Percentiles rank a stretch among this genome's conserved stretches.
phyloP scores from a whole-genome alignment of 2,888 invertebrate species.

The Drosophila demipolita region DNA sequence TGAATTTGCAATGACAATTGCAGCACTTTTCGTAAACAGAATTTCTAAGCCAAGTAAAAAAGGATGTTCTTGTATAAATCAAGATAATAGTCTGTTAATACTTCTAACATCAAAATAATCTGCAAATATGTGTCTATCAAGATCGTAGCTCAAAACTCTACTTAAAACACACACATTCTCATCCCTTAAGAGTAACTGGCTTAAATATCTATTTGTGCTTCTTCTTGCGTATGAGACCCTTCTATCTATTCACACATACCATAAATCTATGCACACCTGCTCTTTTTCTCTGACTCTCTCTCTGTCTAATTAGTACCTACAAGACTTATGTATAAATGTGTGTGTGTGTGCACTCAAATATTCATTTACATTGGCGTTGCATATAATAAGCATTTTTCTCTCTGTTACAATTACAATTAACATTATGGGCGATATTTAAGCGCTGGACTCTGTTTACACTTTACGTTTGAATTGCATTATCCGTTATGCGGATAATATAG shows the following conservation, averaged over 20 bases:
- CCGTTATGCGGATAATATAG: conserved; percentile 3
- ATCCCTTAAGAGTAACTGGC: conserved; percentile 29
- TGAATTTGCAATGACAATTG: conserved; percentile 50
- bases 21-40: neutral
- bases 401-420: conserved; percentile 22
- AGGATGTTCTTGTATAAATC: neutral
- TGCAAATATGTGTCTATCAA: neutral
- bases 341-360: neutral
- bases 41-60: conserved; percentile 1
- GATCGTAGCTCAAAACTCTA: conserved; percentile 11
- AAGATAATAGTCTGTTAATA: neutral
- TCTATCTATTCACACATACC: neutral
- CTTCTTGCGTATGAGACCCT: conserved; percentile 3
- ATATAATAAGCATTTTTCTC: conserved; percentile 37
- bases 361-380: conserved; percentile 16
- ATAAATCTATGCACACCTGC: conserved; percentile 8
- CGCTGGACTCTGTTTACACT: conserved; percentile 29
- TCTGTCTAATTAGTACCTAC: neutral
- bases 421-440: conserved; percentile 24
- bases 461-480: conserved; percentile 31
- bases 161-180: neutral
- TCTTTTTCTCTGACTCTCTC: conserved; percentile 1
- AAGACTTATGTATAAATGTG: neutral
- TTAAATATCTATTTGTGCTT: conserved; percentile 1
- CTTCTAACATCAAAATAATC: neutral